Conservation (phyloP, 2,113 vertebrate genomes). For the Nothoprocta perdicaria region DNA sequence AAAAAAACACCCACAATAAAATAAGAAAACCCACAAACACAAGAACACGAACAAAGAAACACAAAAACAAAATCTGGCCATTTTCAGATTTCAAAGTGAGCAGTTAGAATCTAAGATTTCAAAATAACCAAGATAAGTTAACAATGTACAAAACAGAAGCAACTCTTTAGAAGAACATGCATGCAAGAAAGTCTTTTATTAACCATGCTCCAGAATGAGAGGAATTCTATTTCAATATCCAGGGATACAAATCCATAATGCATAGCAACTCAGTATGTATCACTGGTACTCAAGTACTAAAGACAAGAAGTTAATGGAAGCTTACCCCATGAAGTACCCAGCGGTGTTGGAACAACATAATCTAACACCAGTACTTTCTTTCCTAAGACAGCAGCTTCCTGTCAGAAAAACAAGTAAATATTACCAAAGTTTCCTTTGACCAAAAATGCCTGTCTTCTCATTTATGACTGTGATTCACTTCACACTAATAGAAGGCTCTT, state of each 20-base stretch:
- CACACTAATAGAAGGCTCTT: neutral
- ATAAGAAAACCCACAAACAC: neutral
- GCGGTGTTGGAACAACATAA: slow-evolving; percentile 92
- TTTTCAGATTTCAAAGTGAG: neutral
- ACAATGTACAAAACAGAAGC: neutral
- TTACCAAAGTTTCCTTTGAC: neutral
- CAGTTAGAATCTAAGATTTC: neutral
- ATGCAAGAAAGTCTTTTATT: neutral
- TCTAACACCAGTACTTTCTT: slow-evolving; percentile 96
- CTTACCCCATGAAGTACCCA: slow-evolving; percentile 92
- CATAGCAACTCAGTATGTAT: neutral
- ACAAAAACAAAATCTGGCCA: fast-evolving
- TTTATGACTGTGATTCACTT: fast-evolving
- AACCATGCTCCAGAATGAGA: neutral
- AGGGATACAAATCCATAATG: neutral
- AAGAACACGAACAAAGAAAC: neutral
- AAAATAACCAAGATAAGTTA: neutral
- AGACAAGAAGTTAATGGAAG: neutral
- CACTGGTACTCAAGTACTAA: neutral
- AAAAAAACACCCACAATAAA: neutral
- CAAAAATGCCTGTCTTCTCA: neutral
- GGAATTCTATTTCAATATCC: neutral
- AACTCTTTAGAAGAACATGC: neutral
- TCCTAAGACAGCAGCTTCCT: slow-evolving; percentile 92
- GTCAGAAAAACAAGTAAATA: neutral